Conservation (phyloP, 2,888 invertebrate genomes). For the Metacarcinus magister region DNA sequence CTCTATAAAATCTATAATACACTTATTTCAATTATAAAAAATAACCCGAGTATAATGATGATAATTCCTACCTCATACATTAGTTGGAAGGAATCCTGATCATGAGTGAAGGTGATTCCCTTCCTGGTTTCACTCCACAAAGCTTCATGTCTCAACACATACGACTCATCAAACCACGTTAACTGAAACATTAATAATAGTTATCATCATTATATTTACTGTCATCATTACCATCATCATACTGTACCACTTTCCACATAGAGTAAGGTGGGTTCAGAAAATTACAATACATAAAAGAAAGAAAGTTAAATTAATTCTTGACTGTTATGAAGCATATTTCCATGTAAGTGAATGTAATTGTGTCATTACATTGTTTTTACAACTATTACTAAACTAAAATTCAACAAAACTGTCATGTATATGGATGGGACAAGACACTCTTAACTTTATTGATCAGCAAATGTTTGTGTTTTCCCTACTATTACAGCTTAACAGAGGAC, state of each 20-base stretch:
- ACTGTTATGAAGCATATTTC: background rate
- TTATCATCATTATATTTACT: background rate
- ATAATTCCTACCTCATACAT: background rate
- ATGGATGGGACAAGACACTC: too few relatives aligned
- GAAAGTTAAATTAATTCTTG: background rate
- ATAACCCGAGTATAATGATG: background rate
- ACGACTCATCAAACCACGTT: conserved; percentile 41
- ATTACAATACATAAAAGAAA: background rate
- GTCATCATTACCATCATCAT: background rate
- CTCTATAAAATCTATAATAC: background rate
- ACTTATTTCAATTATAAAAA: background rate
- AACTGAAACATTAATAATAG: background rate
- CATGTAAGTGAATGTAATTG: background rate
- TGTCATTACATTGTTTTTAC: background rate
- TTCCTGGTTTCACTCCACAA: conserved; percentile 23
- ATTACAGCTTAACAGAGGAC: too few relatives aligned
- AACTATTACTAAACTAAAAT: too few relatives aligned
- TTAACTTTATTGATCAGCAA: too few relatives aligned
- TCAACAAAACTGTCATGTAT: too few relatives aligned
- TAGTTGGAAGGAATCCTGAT: background rate
- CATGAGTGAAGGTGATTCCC: background rate
- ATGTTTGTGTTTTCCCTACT: too few relatives aligned
- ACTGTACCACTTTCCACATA: background rate
- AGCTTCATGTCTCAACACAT: background rate
- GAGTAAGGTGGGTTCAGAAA: background rate